These are phyloP conservation scores for Drosophila nigromelanica DNA, from an alignment of 1,140 invertebrate genomes.

Conservation along the genomic window DNA sequence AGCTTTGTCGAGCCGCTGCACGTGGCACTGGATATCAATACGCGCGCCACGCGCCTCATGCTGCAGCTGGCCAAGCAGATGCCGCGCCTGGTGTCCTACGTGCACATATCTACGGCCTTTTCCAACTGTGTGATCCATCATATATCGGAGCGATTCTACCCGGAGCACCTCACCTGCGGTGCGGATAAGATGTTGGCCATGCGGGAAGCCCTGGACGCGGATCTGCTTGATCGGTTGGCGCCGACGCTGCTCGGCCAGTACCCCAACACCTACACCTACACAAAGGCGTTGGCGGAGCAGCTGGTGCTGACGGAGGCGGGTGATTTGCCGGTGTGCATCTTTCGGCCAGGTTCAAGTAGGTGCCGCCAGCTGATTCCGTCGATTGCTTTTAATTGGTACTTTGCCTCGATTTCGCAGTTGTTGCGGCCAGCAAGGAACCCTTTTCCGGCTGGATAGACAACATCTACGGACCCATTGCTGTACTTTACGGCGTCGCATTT, in stretches of 20 bases:
- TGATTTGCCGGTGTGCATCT: constrained; percentile 89
- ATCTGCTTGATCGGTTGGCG: constrained; percentile 87
- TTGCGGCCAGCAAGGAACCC: constrained; percentile 89
- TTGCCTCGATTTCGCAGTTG: constrained; percentile 86
- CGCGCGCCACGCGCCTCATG: constrained; percentile 85
- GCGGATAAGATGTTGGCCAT: constrained; percentile 87
- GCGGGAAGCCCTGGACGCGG: constrained; percentile 84
- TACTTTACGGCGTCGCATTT: constrained; percentile 87
- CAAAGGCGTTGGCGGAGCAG: constrained; percentile 92
- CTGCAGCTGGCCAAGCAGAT: constrained; percentile 87
- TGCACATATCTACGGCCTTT: constrained; percentile 91
- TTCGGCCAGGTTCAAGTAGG: constrained; percentile 89
- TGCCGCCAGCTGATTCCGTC: constrained; percentile 83
- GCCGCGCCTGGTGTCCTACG: constrained; percentile 86
- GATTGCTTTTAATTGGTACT: constrained; percentile 88
- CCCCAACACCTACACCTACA: constrained; percentile 93
- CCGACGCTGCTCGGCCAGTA: constrained; percentile 88
- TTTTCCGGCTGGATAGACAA: constrained; percentile 94
- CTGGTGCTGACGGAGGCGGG: constrained; percentile 86
- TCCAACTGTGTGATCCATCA: constrained; percentile 86
- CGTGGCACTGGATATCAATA: constrained; percentile 86
- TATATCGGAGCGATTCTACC: constrained; percentile 90
- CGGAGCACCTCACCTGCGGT: constrained; percentile 85
- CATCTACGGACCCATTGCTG: constrained; percentile 93
- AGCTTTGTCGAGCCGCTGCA: constrained; percentile 91